Evolutionary conservation across 2,888 invertebrate genomes (phyloP).

Genomic region (Microchrysa polita): DNA sequence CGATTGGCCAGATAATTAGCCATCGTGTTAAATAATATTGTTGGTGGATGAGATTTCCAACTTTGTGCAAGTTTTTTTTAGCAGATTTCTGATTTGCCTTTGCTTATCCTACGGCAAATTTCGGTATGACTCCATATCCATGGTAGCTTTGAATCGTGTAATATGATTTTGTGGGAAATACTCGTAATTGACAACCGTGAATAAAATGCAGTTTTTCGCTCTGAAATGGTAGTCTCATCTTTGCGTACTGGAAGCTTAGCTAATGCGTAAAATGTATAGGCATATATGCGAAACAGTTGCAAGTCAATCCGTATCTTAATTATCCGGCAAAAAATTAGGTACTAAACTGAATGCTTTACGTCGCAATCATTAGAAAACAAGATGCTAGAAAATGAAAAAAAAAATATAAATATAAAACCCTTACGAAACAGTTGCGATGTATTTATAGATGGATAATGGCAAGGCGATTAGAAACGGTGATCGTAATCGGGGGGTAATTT

Average conservation of each 20-base stretch:
- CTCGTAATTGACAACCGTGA: conserved; percentile 18
- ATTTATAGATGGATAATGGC: no score
- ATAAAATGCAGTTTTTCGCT: conserved; percentile 5
- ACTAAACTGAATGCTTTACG: neutral
- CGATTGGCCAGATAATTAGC: conserved; percentile 26
- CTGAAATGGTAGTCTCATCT: neutral
- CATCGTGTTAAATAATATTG: conserved; percentile 21
- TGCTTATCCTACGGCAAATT: neutral
- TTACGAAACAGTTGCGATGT: conserved; percentile 5
- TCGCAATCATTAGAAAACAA: neutral
- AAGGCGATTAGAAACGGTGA: neutral
- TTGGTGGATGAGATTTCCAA: conserved; percentile 9
- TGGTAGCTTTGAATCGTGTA: neutral
- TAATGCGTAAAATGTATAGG: no score
- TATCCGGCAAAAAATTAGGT: neutral
- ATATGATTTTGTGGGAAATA: neutral
- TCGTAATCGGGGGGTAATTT: neutral
- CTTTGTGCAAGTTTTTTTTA: no score
- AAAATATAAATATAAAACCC: no score
- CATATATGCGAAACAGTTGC: neutral
- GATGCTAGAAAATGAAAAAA: no score
- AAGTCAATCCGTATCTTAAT: neutral
- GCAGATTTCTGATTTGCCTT: neutral
- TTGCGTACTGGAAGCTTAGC: neutral
- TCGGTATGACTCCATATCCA: neutral